phyloP scores from a whole-genome alignment of 2,888 invertebrate species.

The Caenorhabditis parvicauda region DNA sequence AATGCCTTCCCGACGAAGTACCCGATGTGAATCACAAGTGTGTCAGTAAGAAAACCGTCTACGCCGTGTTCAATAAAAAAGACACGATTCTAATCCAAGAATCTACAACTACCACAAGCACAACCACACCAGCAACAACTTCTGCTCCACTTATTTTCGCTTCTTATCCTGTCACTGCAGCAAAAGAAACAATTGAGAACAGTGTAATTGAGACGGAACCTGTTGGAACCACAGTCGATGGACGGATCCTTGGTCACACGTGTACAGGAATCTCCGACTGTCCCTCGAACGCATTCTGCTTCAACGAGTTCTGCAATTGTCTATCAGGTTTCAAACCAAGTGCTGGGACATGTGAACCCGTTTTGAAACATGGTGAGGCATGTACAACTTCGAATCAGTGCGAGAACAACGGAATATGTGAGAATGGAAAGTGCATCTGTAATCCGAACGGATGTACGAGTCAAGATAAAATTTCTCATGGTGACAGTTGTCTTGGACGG shows the following conservation, averaged over 20 bases:
- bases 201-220: constrained; percentile 20
- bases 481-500: constrained; percentile 41
- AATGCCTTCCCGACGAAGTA: constrained; percentile 39
- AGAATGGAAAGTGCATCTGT: constrained; percentile 36
- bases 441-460: constrained; percentile 24
- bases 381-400: constrained; percentile 42
- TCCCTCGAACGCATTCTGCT: constrained; percentile 43
- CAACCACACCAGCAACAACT: constrained; percentile 5
- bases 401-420: constrained; percentile 29
- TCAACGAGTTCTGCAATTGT: constrained; percentile 50
- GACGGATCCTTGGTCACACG: constrained; percentile 28
- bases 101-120: constrained; percentile 11
- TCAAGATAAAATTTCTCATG: constrained; percentile 36
- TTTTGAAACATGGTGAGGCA: constrained; percentile 28
- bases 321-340: constrained; percentile 46
- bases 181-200: constrained; percentile 8
- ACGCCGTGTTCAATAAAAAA: constrained; percentile 28
- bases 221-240: constrained; percentile 15
- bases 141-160: too few relatives aligned
- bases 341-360: constrained; percentile 35
- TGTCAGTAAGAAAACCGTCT: constrained; percentile 23
- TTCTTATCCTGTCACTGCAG: neutral
- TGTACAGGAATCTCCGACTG: constrained; percentile 39
- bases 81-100: constrained; percentile 7
- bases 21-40: constrained; percentile 51